Conservation (phyloP, 2,113 vertebrate genomes). For the Eclectus roratus region DNA sequence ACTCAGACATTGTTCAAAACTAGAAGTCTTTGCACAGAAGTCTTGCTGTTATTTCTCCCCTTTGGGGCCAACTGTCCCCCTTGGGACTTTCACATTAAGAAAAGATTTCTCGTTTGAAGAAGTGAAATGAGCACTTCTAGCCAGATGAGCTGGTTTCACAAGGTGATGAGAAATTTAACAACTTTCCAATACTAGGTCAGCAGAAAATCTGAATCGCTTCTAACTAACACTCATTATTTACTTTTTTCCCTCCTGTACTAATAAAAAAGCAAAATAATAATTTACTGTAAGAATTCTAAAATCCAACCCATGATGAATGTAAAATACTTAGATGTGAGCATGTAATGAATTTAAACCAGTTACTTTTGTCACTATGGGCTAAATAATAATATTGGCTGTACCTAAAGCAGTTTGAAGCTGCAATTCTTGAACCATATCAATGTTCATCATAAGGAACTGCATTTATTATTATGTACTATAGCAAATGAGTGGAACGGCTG, state of each 20-base stretch:
- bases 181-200: background rate
- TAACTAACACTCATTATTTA: background rate
- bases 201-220: background rate
- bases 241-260: background rate
- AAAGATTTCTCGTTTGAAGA: background rate
- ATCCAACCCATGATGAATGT: background rate
- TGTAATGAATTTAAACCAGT: background rate
- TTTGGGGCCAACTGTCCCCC: background rate
- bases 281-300: background rate
- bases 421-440: background rate
- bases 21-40: background rate
- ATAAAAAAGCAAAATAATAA: background rate
- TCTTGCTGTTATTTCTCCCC: background rate
- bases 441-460: background rate
- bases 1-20: background rate
- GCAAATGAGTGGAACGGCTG: background rate
- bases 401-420: background rate
- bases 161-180: constrained; percentile 17
- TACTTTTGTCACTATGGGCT: background rate
- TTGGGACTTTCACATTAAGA: background rate
- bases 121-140: background rate
- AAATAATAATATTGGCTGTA: background rate
- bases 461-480: background rate
- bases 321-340: background rate
- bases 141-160: background rate